Evolutionary conservation across 2,888 invertebrate genomes (phyloP), one percentile per base, ranked within the genome.

Genomic region (Hipparchia sbordonii): DNA sequence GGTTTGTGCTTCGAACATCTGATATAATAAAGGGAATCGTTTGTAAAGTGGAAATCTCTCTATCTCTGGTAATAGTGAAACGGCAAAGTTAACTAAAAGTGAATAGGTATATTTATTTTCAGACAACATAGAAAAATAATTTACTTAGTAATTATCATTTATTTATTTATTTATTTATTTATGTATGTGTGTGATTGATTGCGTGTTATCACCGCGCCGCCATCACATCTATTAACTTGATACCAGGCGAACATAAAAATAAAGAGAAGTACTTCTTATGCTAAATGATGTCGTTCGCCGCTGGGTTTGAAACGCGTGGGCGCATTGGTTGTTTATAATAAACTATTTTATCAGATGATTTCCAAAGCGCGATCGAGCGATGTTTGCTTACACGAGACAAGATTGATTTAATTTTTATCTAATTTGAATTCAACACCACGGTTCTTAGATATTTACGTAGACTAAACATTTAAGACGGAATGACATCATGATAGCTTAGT

Each of bases 201-300:
- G 61, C 10, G 52, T 63, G 12, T 69, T 73, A 73, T 74, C 65
- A 72, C 67, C 67, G 77, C 77, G 77, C 82, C 79, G 82, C 82
- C 84, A 82, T 87, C 82, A 80, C 81, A 82, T 84, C 82, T 84
- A 81, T 85, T 84, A 82, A 80, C 79, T 79, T 74, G 80, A 81
- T 87, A 88, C 88, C 75, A 87, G 87, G 87, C 83, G 79, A 82
- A 78, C 85, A 88, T 89, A 84, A 84, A 85, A 84, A 82, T 82
- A 82, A 85, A 86, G 85, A 85, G 82, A 79, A 81, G 81, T 79
- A 84, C 85, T 87, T 85, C 80, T 9, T 57, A 57, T 57, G 82
- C 82, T 84, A 85, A 86, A 87, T 87, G 85, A 86, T 84, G 82
- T 86, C 85, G 84, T 87, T 80, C 77, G 81, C 82, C 79, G 79